Base-by-base conservation (phyloP, 1,140 invertebrate genomes). In the Teleopsis dalmanni region DNA sequence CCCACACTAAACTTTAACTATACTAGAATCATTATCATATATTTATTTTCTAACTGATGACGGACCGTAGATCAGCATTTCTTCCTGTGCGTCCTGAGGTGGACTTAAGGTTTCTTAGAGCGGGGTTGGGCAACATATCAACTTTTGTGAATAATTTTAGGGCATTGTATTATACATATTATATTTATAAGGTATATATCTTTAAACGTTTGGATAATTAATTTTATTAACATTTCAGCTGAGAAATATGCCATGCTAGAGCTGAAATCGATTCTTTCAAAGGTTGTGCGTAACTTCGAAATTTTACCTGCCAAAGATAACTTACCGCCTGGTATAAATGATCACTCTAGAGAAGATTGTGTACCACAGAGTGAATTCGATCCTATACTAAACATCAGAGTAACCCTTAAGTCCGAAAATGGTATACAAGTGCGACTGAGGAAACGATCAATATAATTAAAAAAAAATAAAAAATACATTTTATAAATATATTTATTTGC, bases 201-300 rank as follows among this genome's bases (percentile, higher is more conserved):
- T n/a, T n/a, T n/a, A n/a, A n/a, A n/a, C n/a, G n/a, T n/a, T n/a
- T n/a, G n/a, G n/a, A n/a, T n/a, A n/a, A n/a, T n/a, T n/a, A n/a
- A n/a, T n/a, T n/a, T n/a, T n/a, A n/a, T n/a, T n/a, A n/a, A n/a
- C n/a, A 8, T 22, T 48, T 0, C 26, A 67, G 65, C 64, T 33
- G 57, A 68, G 41, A 73, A 72, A 55, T 76, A 62, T 52, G 75
- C 73, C 19, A 65, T 75, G 60, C 59, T 70, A 62, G 57, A 73
- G 59, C 48, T 76, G 31, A 74, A 76, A 59, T 52, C 66, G 0
- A 44, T 61, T 4, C 48, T 76, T 10, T 70, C 72, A 1, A 65
- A 70, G 47, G 48, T 76, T 13, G 21, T 76, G 23, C 58, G 69
- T 16, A 56, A 63, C 19, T 71, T 62, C 51, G 59, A 67, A 53